Evolutionary conservation across 2,113 vertebrate genomes (phyloP).

Genomic region (Ranitomeya variabilis): DNA sequence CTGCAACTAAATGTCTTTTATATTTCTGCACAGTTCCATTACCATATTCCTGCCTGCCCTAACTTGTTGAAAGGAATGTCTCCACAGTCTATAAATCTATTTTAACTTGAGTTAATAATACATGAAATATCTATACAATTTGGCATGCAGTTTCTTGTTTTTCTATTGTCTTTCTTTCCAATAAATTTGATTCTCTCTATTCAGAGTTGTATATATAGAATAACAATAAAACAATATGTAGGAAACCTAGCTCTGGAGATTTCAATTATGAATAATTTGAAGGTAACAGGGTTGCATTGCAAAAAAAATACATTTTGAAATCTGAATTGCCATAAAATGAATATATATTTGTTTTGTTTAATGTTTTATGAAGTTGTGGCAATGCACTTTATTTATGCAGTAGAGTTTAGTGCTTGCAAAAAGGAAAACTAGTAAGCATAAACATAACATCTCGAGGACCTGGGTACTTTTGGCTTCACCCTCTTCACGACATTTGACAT

Average conservation of each 20-base stretch:
- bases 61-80: neutral
- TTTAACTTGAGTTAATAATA: neutral
- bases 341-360: neutral
- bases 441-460: too few species aligned
- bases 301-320: neutral
- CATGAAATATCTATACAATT: neutral
- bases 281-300: neutral
- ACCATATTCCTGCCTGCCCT: neutral
- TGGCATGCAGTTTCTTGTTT: neutral
- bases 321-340: neutral
- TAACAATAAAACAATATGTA: slow-evolving; percentile 1
- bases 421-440: too few species aligned
- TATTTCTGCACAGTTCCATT: neutral
- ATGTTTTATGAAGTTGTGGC: neutral
- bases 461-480: too few species aligned
- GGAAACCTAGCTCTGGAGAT: neutral
- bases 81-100: neutral
- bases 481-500: too few species aligned
- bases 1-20: neutral
- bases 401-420: neutral
- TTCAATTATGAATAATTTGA: neutral
- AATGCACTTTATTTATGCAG: neutral
- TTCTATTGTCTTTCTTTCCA: neutral
- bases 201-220: neutral
- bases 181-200: neutral